A percentile compares a stretch with the other conserved stretches of the same genome.
phyloP scores from a whole-genome alignment of 2,888 invertebrate species.

The Lochmaea crataegi region DNA sequence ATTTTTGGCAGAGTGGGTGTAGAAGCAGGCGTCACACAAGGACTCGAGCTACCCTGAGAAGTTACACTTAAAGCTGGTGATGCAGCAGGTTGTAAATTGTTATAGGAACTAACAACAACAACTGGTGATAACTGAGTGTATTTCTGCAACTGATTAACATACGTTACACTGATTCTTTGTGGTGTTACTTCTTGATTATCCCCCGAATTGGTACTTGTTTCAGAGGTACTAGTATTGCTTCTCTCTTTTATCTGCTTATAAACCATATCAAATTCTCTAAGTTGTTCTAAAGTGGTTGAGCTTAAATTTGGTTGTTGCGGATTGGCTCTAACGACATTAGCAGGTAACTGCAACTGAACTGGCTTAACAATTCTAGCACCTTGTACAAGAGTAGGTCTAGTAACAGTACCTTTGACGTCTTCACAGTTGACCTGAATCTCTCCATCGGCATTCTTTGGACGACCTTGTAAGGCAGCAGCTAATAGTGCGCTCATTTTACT shows the following conservation, averaged over 20 bases:
- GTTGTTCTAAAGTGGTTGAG: slow-evolving; percentile 80
- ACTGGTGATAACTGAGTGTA: slow-evolving; percentile 66
- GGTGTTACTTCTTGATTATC: slow-evolving; percentile 57
- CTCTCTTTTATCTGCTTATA: slow-evolving; percentile 84
- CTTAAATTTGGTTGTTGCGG: slow-evolving; percentile 74
- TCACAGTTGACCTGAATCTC: slow-evolving; percentile 49
- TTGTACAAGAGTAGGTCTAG: slow-evolving; percentile 68
- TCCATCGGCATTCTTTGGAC: slow-evolving; percentile 57
- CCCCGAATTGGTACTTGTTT: slow-evolving; percentile 49
- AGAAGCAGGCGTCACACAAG: slow-evolving; percentile 70
- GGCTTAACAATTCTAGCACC: slow-evolving; percentile 70
- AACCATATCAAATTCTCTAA: slow-evolving; percentile 84
- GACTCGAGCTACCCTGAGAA: slow-evolving; percentile 71
- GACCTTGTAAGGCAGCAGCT: slow-evolving; percentile 65
- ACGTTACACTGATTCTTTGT: slow-evolving; percentile 68
- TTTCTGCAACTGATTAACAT: slow-evolving; percentile 67
- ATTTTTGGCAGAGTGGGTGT: slow-evolving; percentile 60
- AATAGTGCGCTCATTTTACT: slow-evolving; percentile 66
- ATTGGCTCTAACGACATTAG: slow-evolving; percentile 68
- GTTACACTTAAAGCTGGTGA: slow-evolving; percentile 70
- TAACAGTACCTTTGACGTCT: slow-evolving; percentile 49
- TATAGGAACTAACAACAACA: slow-evolving; percentile 71
- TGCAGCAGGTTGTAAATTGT: slow-evolving; percentile 65
- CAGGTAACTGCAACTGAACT: slow-evolving; percentile 70
- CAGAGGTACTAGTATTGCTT: slow-evolving; percentile 69